Conservation (phyloP, 2,113 vertebrate species). For the Sturnira hondurensis region DNA sequence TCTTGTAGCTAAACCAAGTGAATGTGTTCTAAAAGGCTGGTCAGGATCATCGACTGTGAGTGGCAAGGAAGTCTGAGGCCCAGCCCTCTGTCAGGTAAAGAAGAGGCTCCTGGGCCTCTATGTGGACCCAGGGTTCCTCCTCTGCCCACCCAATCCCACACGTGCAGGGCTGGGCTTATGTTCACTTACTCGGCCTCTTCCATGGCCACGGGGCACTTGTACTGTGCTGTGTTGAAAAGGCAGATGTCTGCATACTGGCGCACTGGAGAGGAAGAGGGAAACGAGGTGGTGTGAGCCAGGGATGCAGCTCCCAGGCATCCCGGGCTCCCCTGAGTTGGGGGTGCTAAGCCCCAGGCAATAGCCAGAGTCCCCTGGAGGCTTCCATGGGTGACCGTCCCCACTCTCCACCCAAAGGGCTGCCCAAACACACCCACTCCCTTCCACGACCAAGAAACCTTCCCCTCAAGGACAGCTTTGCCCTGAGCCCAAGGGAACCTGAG, state of each 20-base stretch:
- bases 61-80: neutral
- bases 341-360: neutral
- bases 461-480: neutral
- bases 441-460: neutral
- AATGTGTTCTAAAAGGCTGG: neutral
- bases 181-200: constrained; percentile 94
- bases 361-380: neutral
- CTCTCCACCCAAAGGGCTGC: neutral
- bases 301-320: neutral
- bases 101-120: neutral
- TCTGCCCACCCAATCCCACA: neutral
- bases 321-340: neutral
- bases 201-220: constrained; percentile 95
- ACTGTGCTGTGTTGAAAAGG: constrained; percentile 98
- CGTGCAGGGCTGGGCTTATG: neutral
- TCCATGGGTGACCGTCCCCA: neutral
- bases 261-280: constrained; percentile 78
- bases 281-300: neutral
- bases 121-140: neutral
- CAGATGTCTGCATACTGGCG: constrained; percentile 97
- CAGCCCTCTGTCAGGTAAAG: neutral
- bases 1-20: neutral
- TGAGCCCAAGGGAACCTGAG: neutral
- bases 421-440: neutral
- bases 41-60: neutral